phyloP scores from a whole-genome alignment of 1,140 invertebrate genomes.

The Platyura marginata region DNA sequence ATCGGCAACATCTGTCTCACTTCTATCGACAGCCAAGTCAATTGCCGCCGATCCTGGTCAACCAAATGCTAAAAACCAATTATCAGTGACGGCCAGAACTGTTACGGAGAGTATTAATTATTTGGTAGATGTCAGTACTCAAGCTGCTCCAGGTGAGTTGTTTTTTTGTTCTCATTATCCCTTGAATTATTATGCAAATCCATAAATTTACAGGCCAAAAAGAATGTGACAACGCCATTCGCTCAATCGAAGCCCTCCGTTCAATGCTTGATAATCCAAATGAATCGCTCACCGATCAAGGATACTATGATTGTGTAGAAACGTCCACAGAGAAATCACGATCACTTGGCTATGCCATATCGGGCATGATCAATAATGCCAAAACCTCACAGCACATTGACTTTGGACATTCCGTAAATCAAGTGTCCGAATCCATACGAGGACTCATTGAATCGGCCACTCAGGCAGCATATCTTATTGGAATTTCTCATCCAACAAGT shows the following conservation, averaged over 20 bases:
- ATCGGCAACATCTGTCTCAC: conserved; percentile 69
- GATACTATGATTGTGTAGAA: conserved; percentile 91
- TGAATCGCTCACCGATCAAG: conserved; percentile 72
- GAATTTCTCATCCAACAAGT: conserved; percentile 76
- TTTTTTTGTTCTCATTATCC: background rate
- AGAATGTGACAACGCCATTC: conserved; percentile 92
- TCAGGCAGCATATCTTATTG: conserved; percentile 83
- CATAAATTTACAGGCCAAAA: conserved; percentile 56
- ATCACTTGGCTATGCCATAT: conserved; percentile 72
- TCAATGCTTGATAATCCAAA: conserved; percentile 69
- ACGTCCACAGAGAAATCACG: conserved; percentile 88
- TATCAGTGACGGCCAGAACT: conserved; percentile 65
- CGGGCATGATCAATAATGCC: conserved; percentile 83
- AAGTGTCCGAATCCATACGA: conserved; percentile 73
- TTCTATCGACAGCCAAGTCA: conserved; percentile 73
- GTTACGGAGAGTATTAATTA: conserved; percentile 89
- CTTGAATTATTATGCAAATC: background rate
- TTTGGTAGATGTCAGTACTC: conserved; percentile 66
- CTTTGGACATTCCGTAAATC: conserved; percentile 71
- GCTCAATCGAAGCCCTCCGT: conserved; percentile 73
- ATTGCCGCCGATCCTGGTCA: conserved; percentile 75
- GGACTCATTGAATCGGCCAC: conserved; percentile 86
- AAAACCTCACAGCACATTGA: conserved; percentile 73
- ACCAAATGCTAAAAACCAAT: conserved; percentile 77
- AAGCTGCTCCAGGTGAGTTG: conserved; percentile 43